These are phyloP conservation scores for Pentalonia nigronervosa DNA, from an alignment of 1,140 invertebrate genomes.

Conservation along the genomic window DNA sequence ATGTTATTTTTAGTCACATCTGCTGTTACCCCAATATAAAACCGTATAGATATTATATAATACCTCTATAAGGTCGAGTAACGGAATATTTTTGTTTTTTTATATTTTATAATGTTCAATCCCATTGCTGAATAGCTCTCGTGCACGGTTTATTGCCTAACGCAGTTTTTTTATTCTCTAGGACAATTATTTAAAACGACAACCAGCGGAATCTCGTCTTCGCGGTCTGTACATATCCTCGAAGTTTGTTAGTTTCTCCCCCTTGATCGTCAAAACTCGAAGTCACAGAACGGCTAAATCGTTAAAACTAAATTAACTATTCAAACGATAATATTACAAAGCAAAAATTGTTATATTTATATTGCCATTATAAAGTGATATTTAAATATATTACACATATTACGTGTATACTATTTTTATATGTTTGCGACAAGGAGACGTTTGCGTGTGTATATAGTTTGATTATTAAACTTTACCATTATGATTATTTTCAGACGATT, in stretches of 20 bases:
- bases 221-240: background rate
- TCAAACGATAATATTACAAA: too few relatives aligned
- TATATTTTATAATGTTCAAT: background rate
- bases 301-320: too few relatives aligned
- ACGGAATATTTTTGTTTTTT: slow-evolving; percentile 26
- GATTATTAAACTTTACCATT: background rate
- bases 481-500: background rate
- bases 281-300: background rate
- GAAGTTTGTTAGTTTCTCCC: background rate
- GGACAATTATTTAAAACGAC: background rate
- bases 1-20: background rate
- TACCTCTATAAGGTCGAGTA: slow-evolving; percentile 11
- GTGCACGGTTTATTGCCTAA: slow-evolving; percentile 10
- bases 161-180: background rate
- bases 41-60: background rate
- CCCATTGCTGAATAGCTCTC: background rate
- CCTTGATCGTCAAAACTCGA: background rate
- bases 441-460: background rate
- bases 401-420: background rate
- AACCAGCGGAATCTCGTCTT: background rate
- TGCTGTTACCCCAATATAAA: background rate
- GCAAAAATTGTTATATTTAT: too few relatives aligned
- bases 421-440: background rate
- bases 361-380: background rate
- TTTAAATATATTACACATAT: background rate